Base-by-base conservation (phyloP, 2,797 vertebrate species). In the Arctocebus calabarensis region DNA sequence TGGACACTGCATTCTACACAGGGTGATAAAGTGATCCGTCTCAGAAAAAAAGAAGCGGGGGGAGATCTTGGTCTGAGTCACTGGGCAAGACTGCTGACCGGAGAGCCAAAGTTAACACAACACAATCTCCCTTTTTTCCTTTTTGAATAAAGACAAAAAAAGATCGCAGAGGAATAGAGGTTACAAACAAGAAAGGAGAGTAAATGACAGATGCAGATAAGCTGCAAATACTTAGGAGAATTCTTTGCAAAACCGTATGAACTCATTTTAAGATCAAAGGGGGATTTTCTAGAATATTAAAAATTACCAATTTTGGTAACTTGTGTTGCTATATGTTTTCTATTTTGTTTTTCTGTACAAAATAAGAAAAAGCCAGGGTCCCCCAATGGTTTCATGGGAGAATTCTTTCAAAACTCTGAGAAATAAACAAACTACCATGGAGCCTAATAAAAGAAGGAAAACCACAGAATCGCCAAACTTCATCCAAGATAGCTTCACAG, bases 331-430 rank as follows among this genome's bases (percentile, higher is more conserved):
- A 52, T 52, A 52, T 52, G 48, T 52, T 52, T 52, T 52, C 48
- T 52, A 17, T 52, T 52, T 52, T 52, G 48, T 52, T 52, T 52
- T 52, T 52, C 48, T 52, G 48, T 52, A 52, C 48, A 52, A 52
- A 52, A 52, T 52, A 16, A 52, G 48, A 16, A 83, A 70, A 73
- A 66, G 14, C 57, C 19, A 70, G 59, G 16, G 3, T 66, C 77
- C 22, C 25, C 11, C 78, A 25, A 29, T 78, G 29, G 84, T 95
- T 57, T 88, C 66, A 86, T 14, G 75, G 32, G 37, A 74, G 48
- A 93, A 85, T 93, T 62, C 27, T 94, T 95, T 88, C 55, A 91
- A 34, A 84, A 88, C 13, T 48, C 90, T 9, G 75, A 43, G 34
- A 61, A 68, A 70, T 85, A 89, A 71, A 57, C 57, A 82, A 37